Evolutionary conservation across 1,140 invertebrate genomes (phyloP).

Genomic region (Teleopsis dalmanni): DNA sequence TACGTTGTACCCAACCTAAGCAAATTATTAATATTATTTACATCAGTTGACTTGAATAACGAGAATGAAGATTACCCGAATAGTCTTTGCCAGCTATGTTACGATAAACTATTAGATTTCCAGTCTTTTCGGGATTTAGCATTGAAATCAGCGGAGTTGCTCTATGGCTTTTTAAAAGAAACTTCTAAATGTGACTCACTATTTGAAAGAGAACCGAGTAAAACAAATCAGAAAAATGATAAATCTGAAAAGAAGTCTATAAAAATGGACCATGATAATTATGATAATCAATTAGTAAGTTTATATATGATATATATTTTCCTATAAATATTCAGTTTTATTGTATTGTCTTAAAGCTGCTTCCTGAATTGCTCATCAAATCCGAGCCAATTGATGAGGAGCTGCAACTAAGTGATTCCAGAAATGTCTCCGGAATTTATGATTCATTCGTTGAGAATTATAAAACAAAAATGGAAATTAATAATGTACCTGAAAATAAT

Average conservation of each 20-base stretch:
- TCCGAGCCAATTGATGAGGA: neutral
- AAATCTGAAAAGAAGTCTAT: neutral
- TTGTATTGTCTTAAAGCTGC: neutral
- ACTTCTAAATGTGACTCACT: neutral
- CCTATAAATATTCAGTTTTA: neutral
- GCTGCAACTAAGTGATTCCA: neutral
- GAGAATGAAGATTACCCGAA: constrained; percentile 23
- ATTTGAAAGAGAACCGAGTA: neutral
- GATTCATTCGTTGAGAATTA: neutral
- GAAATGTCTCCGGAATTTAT: neutral
- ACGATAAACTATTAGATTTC: constrained; percentile 27
- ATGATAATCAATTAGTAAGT: constrained; percentile 20
- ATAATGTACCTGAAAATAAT: constrained; percentile 4
- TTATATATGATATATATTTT: constrained; percentile 10
- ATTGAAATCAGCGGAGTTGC: constrained; percentile 17
- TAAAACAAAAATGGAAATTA: constrained; percentile 3
- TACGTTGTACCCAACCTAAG: constrained; percentile 4
- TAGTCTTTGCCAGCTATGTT: constrained; percentile 28
- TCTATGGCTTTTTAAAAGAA: constrained; percentile 16
- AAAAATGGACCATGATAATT: neutral
- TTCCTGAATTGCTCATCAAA: neutral
- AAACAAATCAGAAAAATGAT: neutral
- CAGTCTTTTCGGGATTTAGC: constrained; percentile 24
- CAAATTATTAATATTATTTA: constrained; percentile 21
- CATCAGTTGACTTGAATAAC: constrained; percentile 26